These are phyloP conservation scores for Brachionus sp. DNA, from an alignment of 1,140 invertebrate species.

Conservation along the genomic window DNA sequence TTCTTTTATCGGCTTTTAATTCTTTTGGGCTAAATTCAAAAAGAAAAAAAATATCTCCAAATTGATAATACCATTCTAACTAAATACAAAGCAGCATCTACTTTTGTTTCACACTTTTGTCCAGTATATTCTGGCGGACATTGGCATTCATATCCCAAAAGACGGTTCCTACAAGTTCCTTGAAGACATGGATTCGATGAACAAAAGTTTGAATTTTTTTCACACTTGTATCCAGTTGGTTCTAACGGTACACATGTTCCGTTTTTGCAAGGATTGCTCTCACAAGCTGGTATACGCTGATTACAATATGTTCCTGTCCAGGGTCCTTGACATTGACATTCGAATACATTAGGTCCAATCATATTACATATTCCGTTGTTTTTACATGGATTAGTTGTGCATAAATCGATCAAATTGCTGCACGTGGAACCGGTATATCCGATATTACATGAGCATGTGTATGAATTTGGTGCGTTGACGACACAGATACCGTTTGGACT, in stretches of 20 bases:
- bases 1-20: not conserved
- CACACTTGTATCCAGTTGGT: no score
- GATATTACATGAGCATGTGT: slow-evolving; percentile 76
- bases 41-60: not conserved
- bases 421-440: slow-evolving; percentile 90
- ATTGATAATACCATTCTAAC: not conserved
- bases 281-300: slow-evolving; percentile 66
- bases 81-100: not conserved
- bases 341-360: slow-evolving; percentile 20
- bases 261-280: slow-evolving; percentile 63
- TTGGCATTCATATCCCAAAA: not conserved
- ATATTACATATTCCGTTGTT: slow-evolving; percentile 39
- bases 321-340: not conserved
- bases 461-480: slow-evolving; percentile 54
- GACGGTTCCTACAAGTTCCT: not conserved
- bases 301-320: slow-evolving; percentile 44
- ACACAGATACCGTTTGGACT: slow-evolving; percentile 27
- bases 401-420: slow-evolving; percentile 74
- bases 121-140: not conserved
- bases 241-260: no score
- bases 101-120: not conserved
- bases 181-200: not conserved
- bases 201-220: not conserved
- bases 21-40: not conserved
- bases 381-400: slow-evolving; percentile 45